Percentiles rank a stretch among this genome's conserved stretches.
Conservation (phyloP, 2,888 invertebrate genomes). For the Pteria penguin region DNA sequence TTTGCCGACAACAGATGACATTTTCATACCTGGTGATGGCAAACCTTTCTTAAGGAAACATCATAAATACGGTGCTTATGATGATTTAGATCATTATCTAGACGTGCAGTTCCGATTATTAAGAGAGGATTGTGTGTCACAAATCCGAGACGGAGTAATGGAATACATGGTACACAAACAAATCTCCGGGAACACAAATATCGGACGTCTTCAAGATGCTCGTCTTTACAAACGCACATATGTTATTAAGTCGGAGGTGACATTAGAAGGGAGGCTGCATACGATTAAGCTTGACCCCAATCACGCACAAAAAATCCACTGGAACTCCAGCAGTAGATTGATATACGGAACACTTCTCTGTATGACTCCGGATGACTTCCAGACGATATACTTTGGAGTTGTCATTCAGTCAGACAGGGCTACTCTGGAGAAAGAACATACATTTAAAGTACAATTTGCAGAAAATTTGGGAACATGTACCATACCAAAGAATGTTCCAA, state of each 20-base stretch:
- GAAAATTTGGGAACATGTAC: neutral
- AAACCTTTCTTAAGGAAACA: slow-evolving; percentile 83
- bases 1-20: slow-evolving; percentile 75
- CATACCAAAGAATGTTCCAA: slow-evolving; percentile 84
- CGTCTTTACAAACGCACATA: slow-evolving; percentile 50
- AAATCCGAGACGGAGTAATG: slow-evolving; percentile 86
- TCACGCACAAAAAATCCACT: slow-evolving; percentile 54
- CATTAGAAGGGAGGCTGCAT: slow-evolving; percentile 56
- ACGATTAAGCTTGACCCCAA: slow-evolving; percentile 47
- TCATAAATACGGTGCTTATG: slow-evolving; percentile 84
- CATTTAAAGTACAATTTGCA: slow-evolving; percentile 18
- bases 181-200: neutral
- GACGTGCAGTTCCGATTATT: slow-evolving; percentile 88
- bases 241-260: slow-evolving; percentile 23
- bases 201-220: slow-evolving; percentile 39
- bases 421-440: neutral
- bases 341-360: slow-evolving; percentile 88
- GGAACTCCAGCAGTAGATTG: slow-evolving; percentile 83
- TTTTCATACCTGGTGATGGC: slow-evolving; percentile 61
- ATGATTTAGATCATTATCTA: slow-evolving; percentile 86
- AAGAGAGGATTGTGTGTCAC: slow-evolving; percentile 89
- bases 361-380: slow-evolving; percentile 86
- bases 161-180: slow-evolving; percentile 79
- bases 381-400: slow-evolving; percentile 85
- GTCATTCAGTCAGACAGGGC: slow-evolving; percentile 68